Conservation (phyloP, 2,888 invertebrate species). For the Chaetogeoica ovagalla region DNA sequence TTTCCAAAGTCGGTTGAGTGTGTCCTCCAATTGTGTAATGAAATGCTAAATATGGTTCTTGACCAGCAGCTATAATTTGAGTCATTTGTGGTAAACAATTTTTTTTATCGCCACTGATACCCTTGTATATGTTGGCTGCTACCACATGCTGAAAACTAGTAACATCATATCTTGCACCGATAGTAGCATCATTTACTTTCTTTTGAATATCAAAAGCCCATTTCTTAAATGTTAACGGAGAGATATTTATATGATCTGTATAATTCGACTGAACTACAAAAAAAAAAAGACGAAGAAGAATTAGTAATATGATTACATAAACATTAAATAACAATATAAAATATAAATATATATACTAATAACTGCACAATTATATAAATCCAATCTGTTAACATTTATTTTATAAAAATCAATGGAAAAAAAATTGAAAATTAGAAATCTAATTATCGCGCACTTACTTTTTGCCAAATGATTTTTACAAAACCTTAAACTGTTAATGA, state of each 20-base stretch:
- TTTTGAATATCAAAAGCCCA: slow-evolving; percentile 83
- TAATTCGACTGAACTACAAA: slow-evolving; percentile 71
- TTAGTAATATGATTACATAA: not conserved
- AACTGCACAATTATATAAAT: too few relatives aligned
- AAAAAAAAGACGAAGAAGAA: slow-evolving; percentile 53
- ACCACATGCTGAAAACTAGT: slow-evolving; percentile 85
- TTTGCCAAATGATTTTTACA: slow-evolving; percentile 68
- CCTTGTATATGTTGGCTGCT: slow-evolving; percentile 76
- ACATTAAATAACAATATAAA: too few relatives aligned
- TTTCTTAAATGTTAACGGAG: slow-evolving; percentile 76
- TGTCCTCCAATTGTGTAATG: slow-evolving; percentile 89
- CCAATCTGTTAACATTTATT: too few relatives aligned
- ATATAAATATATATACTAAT: too few relatives aligned
- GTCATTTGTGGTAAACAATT: slow-evolving; percentile 56
- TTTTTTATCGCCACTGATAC: slow-evolving; percentile 68
- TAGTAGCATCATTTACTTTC: slow-evolving; percentile 74
- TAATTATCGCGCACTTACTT: not conserved
- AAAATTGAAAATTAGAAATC: too few relatives aligned
- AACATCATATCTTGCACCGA: slow-evolving; percentile 72
- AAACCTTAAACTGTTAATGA: slow-evolving; percentile 78
- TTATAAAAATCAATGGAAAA: too few relatives aligned
- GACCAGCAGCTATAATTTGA: slow-evolving; percentile 56
- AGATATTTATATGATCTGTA: slow-evolving; percentile 62
- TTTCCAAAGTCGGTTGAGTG: slow-evolving; percentile 77
- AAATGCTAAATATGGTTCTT: slow-evolving; percentile 81